These are phyloP conservation scores for Eumaeus atala DNA, from an alignment of 1,140 invertebrate genomes.

Conservation along the genomic window DNA sequence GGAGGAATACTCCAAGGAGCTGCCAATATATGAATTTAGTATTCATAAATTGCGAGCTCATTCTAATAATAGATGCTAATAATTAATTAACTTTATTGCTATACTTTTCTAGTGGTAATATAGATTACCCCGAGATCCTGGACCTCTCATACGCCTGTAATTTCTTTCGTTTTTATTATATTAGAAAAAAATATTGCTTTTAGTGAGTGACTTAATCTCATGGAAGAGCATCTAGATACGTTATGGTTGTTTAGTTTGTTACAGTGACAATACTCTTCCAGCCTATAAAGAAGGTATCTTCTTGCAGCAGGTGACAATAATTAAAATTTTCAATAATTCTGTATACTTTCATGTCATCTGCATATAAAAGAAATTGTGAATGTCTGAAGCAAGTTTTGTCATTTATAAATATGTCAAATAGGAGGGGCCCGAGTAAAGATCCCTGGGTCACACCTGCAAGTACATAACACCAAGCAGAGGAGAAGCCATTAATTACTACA, in stretches of 20 bases:
- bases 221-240: slow-evolving; percentile 22
- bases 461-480: no score
- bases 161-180: neutral
- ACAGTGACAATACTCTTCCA: slow-evolving; percentile 21
- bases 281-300: slow-evolving; percentile 23
- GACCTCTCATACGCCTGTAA: slow-evolving; percentile 6
- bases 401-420: slow-evolving; percentile 24
- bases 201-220: slow-evolving; percentile 24
- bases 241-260: slow-evolving; percentile 27
- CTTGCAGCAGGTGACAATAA: slow-evolving; percentile 20
- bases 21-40: slow-evolving; percentile 11
- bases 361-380: slow-evolving; percentile 26
- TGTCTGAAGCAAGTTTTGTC: slow-evolving; percentile 20
- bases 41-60: slow-evolving; percentile 6
- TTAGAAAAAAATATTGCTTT: slow-evolving; percentile 10
- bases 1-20: slow-evolving; percentile 10
- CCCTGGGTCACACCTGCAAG: no score
- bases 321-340: slow-evolving; percentile 16
- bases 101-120: slow-evolving; percentile 19
- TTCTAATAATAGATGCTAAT: slow-evolving; percentile 16
- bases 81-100: slow-evolving; percentile 17
- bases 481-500: no score
- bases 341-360: slow-evolving; percentile 30
- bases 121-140: slow-evolving; percentile 18
- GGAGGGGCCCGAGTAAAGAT: no score